Base-by-base conservation (phyloP, 1,140 invertebrate species). In the Cydia pomonella region DNA sequence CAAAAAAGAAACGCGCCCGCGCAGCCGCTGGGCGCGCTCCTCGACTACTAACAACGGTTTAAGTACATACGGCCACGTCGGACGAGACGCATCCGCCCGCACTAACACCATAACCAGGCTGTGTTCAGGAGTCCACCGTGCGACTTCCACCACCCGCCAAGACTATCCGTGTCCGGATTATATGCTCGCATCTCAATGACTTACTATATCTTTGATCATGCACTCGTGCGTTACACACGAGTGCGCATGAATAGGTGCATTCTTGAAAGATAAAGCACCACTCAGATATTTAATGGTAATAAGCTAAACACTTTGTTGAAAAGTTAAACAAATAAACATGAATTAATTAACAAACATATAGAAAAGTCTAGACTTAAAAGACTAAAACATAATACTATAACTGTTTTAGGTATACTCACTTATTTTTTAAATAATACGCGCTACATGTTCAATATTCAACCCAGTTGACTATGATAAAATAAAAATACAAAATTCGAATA, bases 1-100 rank as follows among this genome's bases (percentile, higher is more conserved):
- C 84, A 89, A 90, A 92, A 92, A 91, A 88, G 78, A 82, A 86
- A 87, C 79, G 80, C 80, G 82, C 80, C 83, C 78, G 81, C 79
- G 80, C 80, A 79, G 85, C 80, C 81, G 81, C 79, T 79, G 82
- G 72, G 82, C 81, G 82, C 85, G 78, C 83, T 75, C 84, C 82
- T 81, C 76, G 83, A 87, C 86, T 89, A 87, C 85, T 84, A 88
- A 84, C 83, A 84, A 88, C 82, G 79, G 75, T 59, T 59, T 59
- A 59, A 59, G 53, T 59, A 59, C 78, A 79, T 44, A 75, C 62
- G 72, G 59, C 66, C 75, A 71, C 75, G 64, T 75, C 74, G 72
- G 66, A 75, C 59, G 75, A 72, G 59, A 72, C 71, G 50, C 82
- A 76, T 81, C 69, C 63, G 74, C 66, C 74, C 38, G 53, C 53